Conservation (phyloP, 2,888 invertebrate genomes). For the Elmis aenea region DNA sequence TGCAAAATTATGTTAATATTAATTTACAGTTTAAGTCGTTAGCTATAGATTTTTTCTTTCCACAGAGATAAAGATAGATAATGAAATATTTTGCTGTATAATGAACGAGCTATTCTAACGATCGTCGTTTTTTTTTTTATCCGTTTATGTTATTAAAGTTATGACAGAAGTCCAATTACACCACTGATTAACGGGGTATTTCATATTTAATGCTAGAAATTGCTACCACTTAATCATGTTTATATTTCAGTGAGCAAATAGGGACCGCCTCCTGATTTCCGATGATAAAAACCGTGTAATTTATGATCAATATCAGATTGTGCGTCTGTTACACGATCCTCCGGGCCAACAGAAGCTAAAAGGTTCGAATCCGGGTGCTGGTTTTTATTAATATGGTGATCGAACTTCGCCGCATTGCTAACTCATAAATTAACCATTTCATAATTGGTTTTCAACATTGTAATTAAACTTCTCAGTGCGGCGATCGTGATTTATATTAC, state of each 20-base stretch:
- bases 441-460: constrained; percentile 46
- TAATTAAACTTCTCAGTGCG: constrained; percentile 41
- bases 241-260: constrained; percentile 26
- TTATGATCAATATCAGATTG: constrained; percentile 20
- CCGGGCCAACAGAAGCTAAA: constrained; percentile 30
- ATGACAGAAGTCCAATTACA: too few species aligned
- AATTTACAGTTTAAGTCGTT: too few species aligned
- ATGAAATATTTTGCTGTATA: too few species aligned
- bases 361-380: constrained; percentile 28
- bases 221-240: constrained; percentile 30
- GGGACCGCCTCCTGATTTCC: constrained; percentile 27
- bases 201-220: constrained; percentile 12
- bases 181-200: too few species aligned
- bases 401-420: constrained; percentile 25
- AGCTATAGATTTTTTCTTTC: too few species aligned
- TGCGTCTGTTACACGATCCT: constrained; percentile 17
- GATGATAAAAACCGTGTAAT: constrained; percentile 27
- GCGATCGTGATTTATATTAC: constrained; percentile 39
- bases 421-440: constrained; percentile 43
- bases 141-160: too few species aligned
- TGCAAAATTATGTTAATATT: too few species aligned
- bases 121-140: too few species aligned
- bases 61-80: too few species aligned
- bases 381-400: constrained; percentile 18
- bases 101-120: too few species aligned